These are phyloP conservation scores for Aphelenchoides bicaudatus DNA, from an alignment of 2,888 invertebrate species.

Conservation along the genomic window DNA sequence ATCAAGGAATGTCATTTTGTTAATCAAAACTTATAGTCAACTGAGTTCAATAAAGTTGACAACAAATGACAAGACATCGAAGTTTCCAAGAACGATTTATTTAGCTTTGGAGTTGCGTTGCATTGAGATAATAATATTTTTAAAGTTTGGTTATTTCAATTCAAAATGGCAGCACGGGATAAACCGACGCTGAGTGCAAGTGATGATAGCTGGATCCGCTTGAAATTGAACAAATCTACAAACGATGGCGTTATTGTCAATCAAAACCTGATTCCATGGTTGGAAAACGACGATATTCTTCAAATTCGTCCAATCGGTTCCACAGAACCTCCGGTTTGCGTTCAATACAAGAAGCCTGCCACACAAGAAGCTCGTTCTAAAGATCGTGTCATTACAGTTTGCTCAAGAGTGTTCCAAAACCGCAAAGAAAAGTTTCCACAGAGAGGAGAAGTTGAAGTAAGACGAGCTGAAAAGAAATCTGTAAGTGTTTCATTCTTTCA, in stretches of 20 bases:
- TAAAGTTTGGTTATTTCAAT: too few relatives aligned
- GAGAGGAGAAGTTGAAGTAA: conserved; percentile 27
- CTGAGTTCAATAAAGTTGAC: too few relatives aligned
- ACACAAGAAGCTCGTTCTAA: conserved; percentile 25
- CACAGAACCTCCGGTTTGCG: conserved; percentile 25
- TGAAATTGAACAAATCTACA: background rate
- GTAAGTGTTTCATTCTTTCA: conserved; percentile 6
- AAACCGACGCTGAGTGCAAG: too few relatives aligned
- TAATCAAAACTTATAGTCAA: too few relatives aligned
- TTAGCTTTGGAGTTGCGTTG: too few relatives aligned
- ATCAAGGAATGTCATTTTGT: too few relatives aligned
- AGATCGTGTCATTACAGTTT: conserved; percentile 28
- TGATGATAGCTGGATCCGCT: conserved; percentile 8
- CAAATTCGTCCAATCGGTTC: conserved; percentile 24
- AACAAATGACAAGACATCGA: too few relatives aligned
- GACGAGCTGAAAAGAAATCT: conserved; percentile 24
- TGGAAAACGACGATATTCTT: conserved; percentile 28
- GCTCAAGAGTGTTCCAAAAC: conserved; percentile 31
- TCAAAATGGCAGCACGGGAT: too few relatives aligned
- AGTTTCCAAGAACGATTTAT: too few relatives aligned
- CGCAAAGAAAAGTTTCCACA: conserved; percentile 30
- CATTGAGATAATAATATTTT: too few relatives aligned
- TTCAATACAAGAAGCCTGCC: conserved; percentile 28
- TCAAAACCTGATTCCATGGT: conserved; percentile 24
- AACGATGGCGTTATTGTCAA: conserved; percentile 13